Evolutionary conservation across 2,113 vertebrate genomes (phyloP), one percentile per base, ranked within the genome.

Genomic region (Pagrus major): DNA sequence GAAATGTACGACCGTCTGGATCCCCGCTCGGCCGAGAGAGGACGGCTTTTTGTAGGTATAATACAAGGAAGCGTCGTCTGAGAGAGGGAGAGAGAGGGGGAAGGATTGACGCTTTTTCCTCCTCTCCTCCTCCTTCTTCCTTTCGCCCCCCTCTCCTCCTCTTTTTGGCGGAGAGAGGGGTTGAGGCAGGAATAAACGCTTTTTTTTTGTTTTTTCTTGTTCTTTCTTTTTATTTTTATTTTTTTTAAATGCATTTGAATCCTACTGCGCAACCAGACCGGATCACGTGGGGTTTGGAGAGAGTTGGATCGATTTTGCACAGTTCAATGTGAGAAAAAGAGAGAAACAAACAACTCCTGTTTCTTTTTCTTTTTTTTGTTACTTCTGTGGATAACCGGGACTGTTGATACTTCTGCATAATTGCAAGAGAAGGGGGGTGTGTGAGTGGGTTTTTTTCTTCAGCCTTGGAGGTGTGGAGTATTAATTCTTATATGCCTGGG

Each of bases 1-100:
- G 91, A 93, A 85, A 96, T 96, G 95, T 87, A 94, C 92, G 95
- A 95, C 81, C 95, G 94, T 90, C 88, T 95, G 91, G 95, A 95
- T 92, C 95, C 95, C 86, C 93, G 89, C 83, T 84, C 79, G 86
- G 89, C 76, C 73, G 87, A 90, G 86, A 91, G 92, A 92, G 89
- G 91, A 89, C 87, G 92, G 83, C 90, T 89, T 93, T 93, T 87
- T 72, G 74, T 88, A 74, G 86, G 81, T 85, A 80, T 83, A 90
- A 91, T 83, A 91, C 90, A 78, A 94, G 94, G 91, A 88, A 93
- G 92, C 92, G 93, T 91, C 90, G 95, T 91, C 85, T 95, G 94
- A 94, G 89, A 82, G 91, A 89, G 88, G 70, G 88, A 87, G 88
- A 71, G 78, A 76, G 90, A 87, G 90, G 85, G 89, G 89, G 86